Evolutionary conservation across 2,797 vertebrate genomes (phyloP).

Genomic region (Sebastes nivosus): DNA sequence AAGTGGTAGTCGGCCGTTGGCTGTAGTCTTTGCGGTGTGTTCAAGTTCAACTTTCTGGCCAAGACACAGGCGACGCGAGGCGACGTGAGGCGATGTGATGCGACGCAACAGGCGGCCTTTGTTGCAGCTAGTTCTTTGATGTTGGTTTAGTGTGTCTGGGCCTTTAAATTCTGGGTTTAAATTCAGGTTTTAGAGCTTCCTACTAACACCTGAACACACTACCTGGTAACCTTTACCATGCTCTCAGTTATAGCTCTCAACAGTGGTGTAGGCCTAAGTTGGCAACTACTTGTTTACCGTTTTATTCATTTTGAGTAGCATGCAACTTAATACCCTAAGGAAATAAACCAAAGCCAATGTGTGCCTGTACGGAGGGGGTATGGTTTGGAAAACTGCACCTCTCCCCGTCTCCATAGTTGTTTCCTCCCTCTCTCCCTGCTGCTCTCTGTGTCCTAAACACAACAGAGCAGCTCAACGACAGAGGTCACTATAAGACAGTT

Average conservation of each 20-base stretch:
- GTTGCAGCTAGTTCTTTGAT: no score
- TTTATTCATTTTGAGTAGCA: neutral
- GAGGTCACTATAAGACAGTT: constrained; percentile 1
- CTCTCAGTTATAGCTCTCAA: neutral
- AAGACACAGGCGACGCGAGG: no score
- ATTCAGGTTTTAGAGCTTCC: neutral
- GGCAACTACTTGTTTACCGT: neutral
- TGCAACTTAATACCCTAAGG: neutral
- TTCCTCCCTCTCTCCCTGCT: neutral
- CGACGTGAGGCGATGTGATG: no score
- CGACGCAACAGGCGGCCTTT: no score
- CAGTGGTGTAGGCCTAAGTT: neutral
- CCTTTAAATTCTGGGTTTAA: neutral
- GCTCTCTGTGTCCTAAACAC: neutral
- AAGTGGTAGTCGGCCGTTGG: no score
- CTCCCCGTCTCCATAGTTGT: neutral
- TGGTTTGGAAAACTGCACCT: neutral
- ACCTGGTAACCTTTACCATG: neutral
- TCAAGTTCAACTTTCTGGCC: no score
- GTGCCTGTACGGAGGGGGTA: neutral
- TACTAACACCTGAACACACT: neutral
- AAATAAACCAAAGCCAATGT: neutral
- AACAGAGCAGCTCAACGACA: neutral
- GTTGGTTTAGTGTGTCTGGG: no score
- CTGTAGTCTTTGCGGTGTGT: no score